Evolutionary conservation across 2,113 vertebrate genomes (phyloP), one percentile per base, ranked within the genome.

Genomic region (Hipposideros armiger): DNA sequence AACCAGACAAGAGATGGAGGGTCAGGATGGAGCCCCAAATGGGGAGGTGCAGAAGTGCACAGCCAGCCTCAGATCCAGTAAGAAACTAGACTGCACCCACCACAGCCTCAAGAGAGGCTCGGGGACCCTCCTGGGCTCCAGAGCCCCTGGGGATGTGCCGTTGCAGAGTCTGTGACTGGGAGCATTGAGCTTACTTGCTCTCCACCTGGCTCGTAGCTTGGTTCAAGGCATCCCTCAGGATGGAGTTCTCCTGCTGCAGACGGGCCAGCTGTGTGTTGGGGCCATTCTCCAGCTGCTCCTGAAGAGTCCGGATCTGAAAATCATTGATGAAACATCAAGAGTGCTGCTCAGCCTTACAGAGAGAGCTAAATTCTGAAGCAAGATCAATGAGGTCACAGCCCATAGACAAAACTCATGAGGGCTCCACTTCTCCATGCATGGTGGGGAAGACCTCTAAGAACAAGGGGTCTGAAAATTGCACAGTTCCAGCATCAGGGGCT

Each of bases 181-280:
- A 50, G 30, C 0, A 1, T 32, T 40, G 7, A 30, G 90, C 99
- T 98, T 98, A 99, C 99, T 99, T 99, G 99, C 99, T 99, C 97
- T 99, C 99, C 28, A 97, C 99, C 98, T 99, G 99, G 98, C 99
- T 99, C 0, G 99, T 99, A 83, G 99, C 99, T 98, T 99, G 99
- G 98, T 99, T 99, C 95, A 99, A 98, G n/a, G 99, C 99, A 0
- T 99, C 99, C 17, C 99, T 98, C 66, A 99, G 99, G 97, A 99
- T 99, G n/a, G 99, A 99, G 98, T 99, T 99, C 98, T 99, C 99
- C 97, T 99, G 99, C 98, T 99, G 99, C 30, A 99, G 97, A 67
- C 99, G 99, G 76, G 99, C 99, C 69, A 99, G 98, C 96, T 99
- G 99, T 0, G 99, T 99, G 93, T 99, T 99, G 84, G 99, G 99